Base-by-base conservation (phyloP, 2,888 invertebrate species). In the Liposcelis brunnea region DNA sequence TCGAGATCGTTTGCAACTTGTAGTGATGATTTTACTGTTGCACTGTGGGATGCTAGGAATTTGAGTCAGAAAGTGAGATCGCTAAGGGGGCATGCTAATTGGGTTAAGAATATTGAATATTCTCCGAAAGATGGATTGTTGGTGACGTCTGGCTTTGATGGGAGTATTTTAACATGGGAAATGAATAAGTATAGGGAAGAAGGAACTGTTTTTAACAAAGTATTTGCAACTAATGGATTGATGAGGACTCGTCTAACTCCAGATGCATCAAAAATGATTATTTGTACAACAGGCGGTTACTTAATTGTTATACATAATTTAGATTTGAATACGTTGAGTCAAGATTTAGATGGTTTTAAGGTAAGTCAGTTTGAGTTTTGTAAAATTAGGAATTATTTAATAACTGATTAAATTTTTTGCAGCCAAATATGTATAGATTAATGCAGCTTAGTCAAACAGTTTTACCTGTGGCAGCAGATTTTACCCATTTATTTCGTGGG, bases 21-120 rank as follows among this genome's bases (percentile, higher is more conserved):
- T 59, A 91, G 91, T 1, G 93, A 94, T 60, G 93, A 94, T 61
- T 83, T 80, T 12, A 89, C 90, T 3, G 86, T 94, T 40, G 87
- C 86, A 31, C 61, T 93, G 42, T 94, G 93, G 93, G 93, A 94
- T 61, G 75, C 83, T n/a, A 71, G 94, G 45, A 83, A 81, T 61
- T 65, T 91, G 44, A 82, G 79, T 55, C 72, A 74, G 47, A 77
- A 79, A 56, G 75, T 86, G 47, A 72, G 80, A 48, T 78, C 79
- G 11, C 68, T 93, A 8, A 72, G 75, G 49, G 93, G 91, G 1
- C 93, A 94, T 62, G 80, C 84, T 0, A 90, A 89, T 65, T 94
- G 93, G 93, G 93, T 89, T 40, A 94, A 94, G 63, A 94, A 91
- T 62, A 89, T 94, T 52, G 93, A 94, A 60, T 93, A 86, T 62